A percentile compares a stretch with the other conserved stretches of the same genome.
phyloP scores from a whole-genome alignment of 2,797 vertebrate species.

The Myotis planiceps region DNA sequence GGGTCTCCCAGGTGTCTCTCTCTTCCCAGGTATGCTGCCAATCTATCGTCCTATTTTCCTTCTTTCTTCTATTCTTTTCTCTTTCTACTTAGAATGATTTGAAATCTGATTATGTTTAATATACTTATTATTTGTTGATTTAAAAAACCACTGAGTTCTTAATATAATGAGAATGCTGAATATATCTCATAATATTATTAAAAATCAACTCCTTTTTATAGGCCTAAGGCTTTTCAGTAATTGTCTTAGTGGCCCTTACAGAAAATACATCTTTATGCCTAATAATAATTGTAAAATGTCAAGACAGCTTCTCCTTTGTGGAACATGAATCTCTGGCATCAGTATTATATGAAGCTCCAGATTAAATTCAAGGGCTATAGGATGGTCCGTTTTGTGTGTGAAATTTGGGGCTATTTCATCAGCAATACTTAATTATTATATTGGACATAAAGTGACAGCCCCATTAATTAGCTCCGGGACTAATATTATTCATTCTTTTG shows the following conservation, averaged over 20 bases:
- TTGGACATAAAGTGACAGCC: neutral
- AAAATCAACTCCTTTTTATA: neutral
- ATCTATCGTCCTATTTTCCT: neutral
- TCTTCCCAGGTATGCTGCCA: neutral
- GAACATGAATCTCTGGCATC: neutral
- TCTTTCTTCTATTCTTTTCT: neutral
- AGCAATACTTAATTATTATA: constrained; percentile 34
- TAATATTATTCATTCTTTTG: constrained; percentile 47
- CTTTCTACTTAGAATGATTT: neutral
- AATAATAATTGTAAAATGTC: neutral
- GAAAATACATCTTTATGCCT: neutral
- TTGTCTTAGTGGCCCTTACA: neutral
- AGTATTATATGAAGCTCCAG: neutral
- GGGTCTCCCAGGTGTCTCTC: neutral
- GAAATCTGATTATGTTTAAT: neutral
- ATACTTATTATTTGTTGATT: neutral
- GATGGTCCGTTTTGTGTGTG: neutral
- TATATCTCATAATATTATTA: neutral
- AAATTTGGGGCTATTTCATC: neutral
- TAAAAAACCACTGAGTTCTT: neutral
- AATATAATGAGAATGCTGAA: neutral
- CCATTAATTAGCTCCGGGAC: constrained; percentile 28
- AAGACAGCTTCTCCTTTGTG: neutral
- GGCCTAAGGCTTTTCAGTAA: neutral
- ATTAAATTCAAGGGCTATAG: neutral